Percentiles rank a stretch among this genome's conserved stretches.
Evolutionary conservation across 1,140 invertebrate species (phyloP).

Genomic region (Himalopsyche phryganea): DNA sequence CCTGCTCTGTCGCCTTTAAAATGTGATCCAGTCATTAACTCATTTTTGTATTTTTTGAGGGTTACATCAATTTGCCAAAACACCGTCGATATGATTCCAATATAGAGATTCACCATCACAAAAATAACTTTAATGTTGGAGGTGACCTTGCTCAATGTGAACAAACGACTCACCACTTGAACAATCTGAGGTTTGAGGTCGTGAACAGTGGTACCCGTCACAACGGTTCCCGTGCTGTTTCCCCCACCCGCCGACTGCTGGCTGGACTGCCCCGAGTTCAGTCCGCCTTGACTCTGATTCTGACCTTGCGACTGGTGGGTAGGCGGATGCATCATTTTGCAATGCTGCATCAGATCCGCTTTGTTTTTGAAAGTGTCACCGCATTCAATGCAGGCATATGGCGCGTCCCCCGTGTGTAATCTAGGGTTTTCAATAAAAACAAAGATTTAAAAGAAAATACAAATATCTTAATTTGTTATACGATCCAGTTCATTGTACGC

Average conservation of each 20-base stretch:
- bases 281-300: slow-evolving; percentile 36
- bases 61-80: too few relatives aligned
- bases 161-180: slow-evolving; percentile 38
- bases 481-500: too few relatives aligned
- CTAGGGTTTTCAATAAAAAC: slow-evolving; percentile 26
- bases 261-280: slow-evolving; percentile 47
- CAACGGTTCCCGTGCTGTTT: neutral
- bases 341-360: slow-evolving; percentile 64
- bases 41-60: too few relatives aligned
- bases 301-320: slow-evolving; percentile 25
- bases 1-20: too few relatives aligned
- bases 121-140: too few relatives aligned
- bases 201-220: slow-evolving; percentile 25
- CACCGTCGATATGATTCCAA: too few relatives aligned
- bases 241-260: slow-evolving; percentile 37
- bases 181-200: slow-evolving; percentile 52
- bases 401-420: slow-evolving; percentile 59
- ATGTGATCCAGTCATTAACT: too few relatives aligned
- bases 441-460: neutral
- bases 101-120: too few relatives aligned
- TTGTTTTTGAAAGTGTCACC: slow-evolving; percentile 73
- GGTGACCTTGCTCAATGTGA: too few relatives aligned
- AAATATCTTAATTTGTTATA: too few relatives aligned
- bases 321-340: slow-evolving; percentile 60
- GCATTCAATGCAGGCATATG: slow-evolving; percentile 67